Evolutionary conservation across 92 coral and sea anemone species (phyloP).

Genomic region (Umimayanthus kanabou): DNA sequence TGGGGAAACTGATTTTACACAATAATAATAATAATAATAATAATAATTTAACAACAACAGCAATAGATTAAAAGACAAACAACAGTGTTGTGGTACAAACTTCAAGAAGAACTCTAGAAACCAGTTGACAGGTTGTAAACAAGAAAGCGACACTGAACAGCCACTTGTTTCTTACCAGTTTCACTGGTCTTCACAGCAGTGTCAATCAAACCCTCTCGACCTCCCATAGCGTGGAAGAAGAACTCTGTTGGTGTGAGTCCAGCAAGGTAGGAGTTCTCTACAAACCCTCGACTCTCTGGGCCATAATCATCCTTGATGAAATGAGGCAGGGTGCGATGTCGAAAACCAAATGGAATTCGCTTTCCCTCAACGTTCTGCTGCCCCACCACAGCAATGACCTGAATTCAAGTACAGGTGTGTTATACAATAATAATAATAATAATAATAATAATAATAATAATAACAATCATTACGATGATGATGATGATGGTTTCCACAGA

Average conservation of each 20-base stretch:
- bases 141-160: neutral
- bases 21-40: too few species aligned
- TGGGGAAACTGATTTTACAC: too few species aligned
- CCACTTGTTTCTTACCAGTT: constrained; percentile 72
- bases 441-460: too few species aligned
- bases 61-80: too few species aligned
- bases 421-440: too few species aligned
- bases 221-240: constrained; percentile 99
- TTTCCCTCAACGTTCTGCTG: constrained; percentile 99
- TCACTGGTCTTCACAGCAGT: constrained; percentile 99
- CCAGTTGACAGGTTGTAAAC: too few species aligned
- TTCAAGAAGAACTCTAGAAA: too few species aligned
- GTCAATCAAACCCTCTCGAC: constrained; percentile 99
- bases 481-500: too few species aligned
- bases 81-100: too few species aligned
- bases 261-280: constrained; percentile 99
- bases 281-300: constrained; percentile 99
- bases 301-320: constrained; percentile 99
- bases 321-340: constrained; percentile 98
- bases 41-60: too few species aligned
- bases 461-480: too few species aligned
- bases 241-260: constrained; percentile 99
- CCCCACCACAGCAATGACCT: constrained; percentile 99
- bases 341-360: constrained; percentile 99
- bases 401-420: neutral